Percentiles rank a stretch among this genome's conserved stretches.
phyloP scores from a whole-genome alignment of 2,797 vertebrate genomes.

The Labeo calbasu region DNA sequence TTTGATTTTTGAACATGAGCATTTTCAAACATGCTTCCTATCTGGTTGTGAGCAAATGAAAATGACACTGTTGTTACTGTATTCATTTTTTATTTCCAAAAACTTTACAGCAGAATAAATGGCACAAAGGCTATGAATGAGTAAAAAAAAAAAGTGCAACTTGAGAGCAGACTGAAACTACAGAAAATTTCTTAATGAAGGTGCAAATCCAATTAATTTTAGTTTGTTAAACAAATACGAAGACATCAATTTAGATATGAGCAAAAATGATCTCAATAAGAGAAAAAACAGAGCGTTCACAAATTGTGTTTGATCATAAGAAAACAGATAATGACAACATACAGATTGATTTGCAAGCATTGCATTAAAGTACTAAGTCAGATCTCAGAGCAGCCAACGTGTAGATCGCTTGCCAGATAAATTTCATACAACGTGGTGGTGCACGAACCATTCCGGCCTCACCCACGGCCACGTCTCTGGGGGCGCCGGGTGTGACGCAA shows the following conservation, averaged over 20 bases:
- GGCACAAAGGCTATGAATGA: conserved; percentile 31
- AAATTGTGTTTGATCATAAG: not conserved
- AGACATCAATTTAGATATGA: not conserved
- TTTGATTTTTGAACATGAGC: not conserved
- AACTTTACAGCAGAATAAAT: conserved; percentile 40
- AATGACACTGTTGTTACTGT: not conserved
- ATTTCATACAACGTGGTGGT: conserved; percentile 21
- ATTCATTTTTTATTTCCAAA: conserved; percentile 39
- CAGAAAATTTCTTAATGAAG: not conserved
- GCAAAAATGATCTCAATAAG: conserved; percentile 14
- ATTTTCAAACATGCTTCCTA: not conserved
- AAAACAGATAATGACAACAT: conserved; percentile 10
- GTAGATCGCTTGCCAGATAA: not conserved
- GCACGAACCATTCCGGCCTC: conserved; percentile 7
- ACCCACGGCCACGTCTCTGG: conserved; percentile 30
- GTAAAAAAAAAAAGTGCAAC: conserved; percentile 28
- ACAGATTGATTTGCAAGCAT: not conserved
- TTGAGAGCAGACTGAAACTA: conserved; percentile 17
- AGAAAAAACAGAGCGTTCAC: conserved; percentile 15
- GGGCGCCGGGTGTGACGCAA: conserved; percentile 35
- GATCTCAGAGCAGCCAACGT: not conserved
- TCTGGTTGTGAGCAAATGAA: not conserved
- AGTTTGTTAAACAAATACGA: not conserved
- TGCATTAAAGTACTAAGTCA: not conserved
- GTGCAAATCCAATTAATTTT: conserved; percentile 9